These are phyloP conservation scores for Porites evermanni DNA, from an alignment of 92 coral and sea anemone species.

Conservation along the genomic window DNA sequence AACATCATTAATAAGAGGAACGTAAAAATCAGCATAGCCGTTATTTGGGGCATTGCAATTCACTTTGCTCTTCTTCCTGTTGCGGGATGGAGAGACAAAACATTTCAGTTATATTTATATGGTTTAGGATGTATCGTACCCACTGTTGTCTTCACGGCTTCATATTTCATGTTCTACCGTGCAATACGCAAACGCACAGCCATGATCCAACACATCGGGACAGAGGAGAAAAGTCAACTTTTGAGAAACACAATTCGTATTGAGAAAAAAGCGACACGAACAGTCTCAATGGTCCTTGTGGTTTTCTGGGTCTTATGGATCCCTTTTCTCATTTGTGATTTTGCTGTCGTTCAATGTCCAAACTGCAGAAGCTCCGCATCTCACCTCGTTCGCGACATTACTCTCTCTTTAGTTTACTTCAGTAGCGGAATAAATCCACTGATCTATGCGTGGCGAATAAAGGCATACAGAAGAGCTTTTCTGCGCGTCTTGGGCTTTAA, in stretches of 20 bases:
- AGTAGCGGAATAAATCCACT: conserved; percentile 79
- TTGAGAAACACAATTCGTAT: conserved; percentile 50
- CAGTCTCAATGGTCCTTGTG: conserved; percentile 57
- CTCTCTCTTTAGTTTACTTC: conserved; percentile 75
- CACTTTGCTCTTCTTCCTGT: conserved; percentile 66
- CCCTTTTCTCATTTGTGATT: conserved; percentile 70
- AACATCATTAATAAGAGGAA: conserved; percentile 55
- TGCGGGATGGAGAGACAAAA: conserved; percentile 63
- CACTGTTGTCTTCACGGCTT: conserved; percentile 39
- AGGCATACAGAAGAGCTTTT: conserved; percentile 70
- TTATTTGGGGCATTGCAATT: conserved; percentile 59
- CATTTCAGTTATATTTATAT: conserved; percentile 74
- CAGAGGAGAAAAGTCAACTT: not conserved
- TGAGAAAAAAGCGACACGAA: conserved; percentile 77
- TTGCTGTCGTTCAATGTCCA: conserved; percentile 72
- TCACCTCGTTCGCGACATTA: conserved; percentile 70
- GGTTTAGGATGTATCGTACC: conserved; percentile 66
- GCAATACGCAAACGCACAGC: conserved; percentile 61
- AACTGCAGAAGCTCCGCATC: conserved; percentile 34
- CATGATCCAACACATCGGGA: conserved; percentile 31
- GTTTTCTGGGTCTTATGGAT: conserved; percentile 67
- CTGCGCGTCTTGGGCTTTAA: conserved; percentile 27
- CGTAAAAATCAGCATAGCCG: conserved; percentile 32
- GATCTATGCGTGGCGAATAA: conserved; percentile 68
- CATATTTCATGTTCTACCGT: conserved; percentile 58